Base-by-base conservation (phyloP, 2,888 invertebrate species). In the Leucoma salicis region DNA sequence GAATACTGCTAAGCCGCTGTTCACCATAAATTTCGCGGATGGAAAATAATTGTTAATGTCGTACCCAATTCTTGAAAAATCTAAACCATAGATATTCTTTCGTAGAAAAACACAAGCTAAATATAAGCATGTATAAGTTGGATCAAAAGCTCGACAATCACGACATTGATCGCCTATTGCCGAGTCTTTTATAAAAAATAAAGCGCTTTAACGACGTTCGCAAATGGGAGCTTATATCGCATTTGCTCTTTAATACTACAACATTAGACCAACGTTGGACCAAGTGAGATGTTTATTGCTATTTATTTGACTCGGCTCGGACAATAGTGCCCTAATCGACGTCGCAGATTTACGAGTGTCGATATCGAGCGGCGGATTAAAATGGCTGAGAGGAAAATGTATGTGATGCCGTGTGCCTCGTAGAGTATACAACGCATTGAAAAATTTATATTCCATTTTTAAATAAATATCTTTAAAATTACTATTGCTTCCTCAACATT, bases 241-340 rank as follows among this genome's bases (percentile, higher is more conserved):
- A 44, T 52, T 57, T 16, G 14, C 4, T 10, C 13, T 12, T n/a
- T 35, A 40, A 40, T 31, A 12, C 31, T 15, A 29, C 35, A 31
- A 33, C 18, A 51, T 41, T 49, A 42, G 44, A 46, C 44, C 32
- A 43, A 40, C 39, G 40, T 24, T 47, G 52, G 27, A 38, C 35
- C 14, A 14, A 53, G 56, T 50, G 50, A 58, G 44, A 53, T 70
- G 64, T 72, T 72, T 69, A 73, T 75, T 68, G 73, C 75, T 71
- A 78, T 78, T 78, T 77, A 78, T 57, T 77, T 67, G 61, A 63
- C 66, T 68, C 53, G 51, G 42, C 32, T 43, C 57, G 55, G 52
- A 66, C 68, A 70, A 69, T 69, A 66, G 59, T 71, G 62, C 63
- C 64, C 66, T 76, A 72, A 78, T 78, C 73, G 74, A 70, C 66